Conservation (phyloP, 2,113 vertebrate species). For the Tachysurus vachellii region DNA sequence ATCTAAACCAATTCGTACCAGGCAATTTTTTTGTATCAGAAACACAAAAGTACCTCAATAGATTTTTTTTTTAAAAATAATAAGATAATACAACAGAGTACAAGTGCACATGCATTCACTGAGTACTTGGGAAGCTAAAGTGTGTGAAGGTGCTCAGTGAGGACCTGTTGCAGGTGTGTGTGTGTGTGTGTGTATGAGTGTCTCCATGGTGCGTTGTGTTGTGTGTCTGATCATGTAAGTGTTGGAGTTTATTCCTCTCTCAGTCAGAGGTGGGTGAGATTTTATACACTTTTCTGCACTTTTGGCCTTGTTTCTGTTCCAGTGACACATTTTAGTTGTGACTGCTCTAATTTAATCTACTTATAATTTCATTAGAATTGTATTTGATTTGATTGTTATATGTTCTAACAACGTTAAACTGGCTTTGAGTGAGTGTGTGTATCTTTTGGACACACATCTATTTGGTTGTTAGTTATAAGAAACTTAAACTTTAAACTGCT, state of each 20-base stretch:
- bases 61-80: too few relatives aligned
- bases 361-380: not conserved
- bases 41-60: too few relatives aligned
- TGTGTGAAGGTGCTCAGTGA: not conserved
- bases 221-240: not conserved
- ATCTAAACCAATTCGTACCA: not conserved
- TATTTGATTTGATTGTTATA: not conserved
- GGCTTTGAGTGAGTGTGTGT: not conserved
- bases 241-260: not conserved
- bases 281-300: not conserved
- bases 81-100: too few relatives aligned
- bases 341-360: too few relatives aligned
- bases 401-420: not conserved
- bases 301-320: not conserved
- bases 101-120: too few relatives aligned
- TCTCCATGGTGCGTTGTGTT: constrained; percentile 38
- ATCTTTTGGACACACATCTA: too few relatives aligned
- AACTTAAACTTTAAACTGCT: not conserved
- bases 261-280: not conserved
- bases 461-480: not conserved
- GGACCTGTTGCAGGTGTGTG: not conserved
- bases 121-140: not conserved
- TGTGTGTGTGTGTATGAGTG: constrained; percentile 9
- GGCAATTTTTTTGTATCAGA: not conserved
- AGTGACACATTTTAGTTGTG: not conserved